Percentiles rank a stretch among this genome's conserved stretches.
Evolutionary conservation across 2,888 invertebrate genomes (phyloP).

Genomic region (Cremastinae sp.): DNA sequence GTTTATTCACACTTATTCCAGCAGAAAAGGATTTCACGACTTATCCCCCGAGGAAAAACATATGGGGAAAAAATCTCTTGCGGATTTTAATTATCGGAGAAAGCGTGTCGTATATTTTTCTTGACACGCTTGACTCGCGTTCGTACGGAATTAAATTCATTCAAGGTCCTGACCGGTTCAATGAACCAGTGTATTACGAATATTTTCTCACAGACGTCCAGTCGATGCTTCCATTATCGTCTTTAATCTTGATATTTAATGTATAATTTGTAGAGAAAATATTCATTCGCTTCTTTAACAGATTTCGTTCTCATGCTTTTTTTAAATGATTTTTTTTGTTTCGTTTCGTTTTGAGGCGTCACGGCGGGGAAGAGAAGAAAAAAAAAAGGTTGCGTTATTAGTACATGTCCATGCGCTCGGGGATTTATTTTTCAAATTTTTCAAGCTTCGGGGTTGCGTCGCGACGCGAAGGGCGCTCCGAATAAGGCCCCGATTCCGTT

Average conservation of each 20-base stretch:
- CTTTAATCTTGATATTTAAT: no score
- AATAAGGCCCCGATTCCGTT: conserved; percentile 65
- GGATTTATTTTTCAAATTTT: conserved; percentile 73
- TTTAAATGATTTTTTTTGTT: conserved; percentile 28
- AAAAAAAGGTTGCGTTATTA: conserved; percentile 64
- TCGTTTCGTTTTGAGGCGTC: conserved; percentile 15
- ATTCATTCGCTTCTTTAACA: no score
- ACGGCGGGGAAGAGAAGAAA: conserved; percentile 9
- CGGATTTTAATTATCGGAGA: not conserved
- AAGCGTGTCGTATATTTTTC: conserved; percentile 30
- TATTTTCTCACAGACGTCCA: not conserved
- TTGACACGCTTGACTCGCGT: conserved; percentile 37
- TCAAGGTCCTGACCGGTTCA: conserved; percentile 55
- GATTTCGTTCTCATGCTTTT: not conserved
- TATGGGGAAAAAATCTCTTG: conserved; percentile 1
- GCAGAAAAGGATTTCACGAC: conserved; percentile 65
- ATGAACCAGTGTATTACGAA: conserved; percentile 51
- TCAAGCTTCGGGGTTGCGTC: conserved; percentile 3
- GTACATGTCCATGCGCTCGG: conserved; percentile 67
- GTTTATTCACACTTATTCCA: conserved; percentile 39
- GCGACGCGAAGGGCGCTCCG: conserved; percentile 39
- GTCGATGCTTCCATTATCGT: not conserved
- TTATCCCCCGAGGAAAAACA: conserved; percentile 29
- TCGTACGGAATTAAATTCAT: conserved; percentile 47
- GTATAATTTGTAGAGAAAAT: no score